Conservation (phyloP, 2,113 vertebrate genomes). For the Platycercus adscitus region DNA sequence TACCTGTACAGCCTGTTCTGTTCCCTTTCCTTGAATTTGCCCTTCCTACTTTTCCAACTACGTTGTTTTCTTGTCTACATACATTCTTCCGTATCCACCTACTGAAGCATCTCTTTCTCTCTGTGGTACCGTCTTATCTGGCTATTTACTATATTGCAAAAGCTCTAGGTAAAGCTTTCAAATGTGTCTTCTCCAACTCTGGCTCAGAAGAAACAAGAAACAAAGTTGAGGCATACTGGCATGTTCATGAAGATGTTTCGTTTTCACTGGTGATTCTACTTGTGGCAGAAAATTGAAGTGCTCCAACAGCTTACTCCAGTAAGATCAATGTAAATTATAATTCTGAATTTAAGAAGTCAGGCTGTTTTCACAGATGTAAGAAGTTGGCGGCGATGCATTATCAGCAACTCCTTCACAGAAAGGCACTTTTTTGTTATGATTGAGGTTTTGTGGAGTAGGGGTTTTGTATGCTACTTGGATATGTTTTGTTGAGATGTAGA, state of each 20-base stretch:
- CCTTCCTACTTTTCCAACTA: background rate
- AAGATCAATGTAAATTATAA: background rate
- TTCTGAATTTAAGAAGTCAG: background rate
- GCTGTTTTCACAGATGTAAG: background rate
- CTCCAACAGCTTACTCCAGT: background rate
- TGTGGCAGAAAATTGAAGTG: background rate
- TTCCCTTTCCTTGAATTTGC: background rate
- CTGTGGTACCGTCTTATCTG: background rate
- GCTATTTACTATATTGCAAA: background rate
- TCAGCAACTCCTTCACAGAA: background rate
- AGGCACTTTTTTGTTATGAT: background rate
- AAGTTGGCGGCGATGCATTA: background rate
- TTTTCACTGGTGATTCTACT: background rate
- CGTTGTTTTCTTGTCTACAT: background rate
- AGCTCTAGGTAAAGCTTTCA: background rate
- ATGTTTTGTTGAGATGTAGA: background rate
- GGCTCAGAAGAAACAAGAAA: background rate
- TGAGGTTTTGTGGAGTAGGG: background rate
- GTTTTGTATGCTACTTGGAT: background rate
- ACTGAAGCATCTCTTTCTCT: background rate
- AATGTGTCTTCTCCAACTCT: background rate
- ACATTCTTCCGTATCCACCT: accelerated
- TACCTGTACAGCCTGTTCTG: background rate
- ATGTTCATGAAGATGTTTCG: background rate
- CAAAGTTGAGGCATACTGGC: background rate